Evolutionary conservation across 2,797 vertebrate species (phyloP).

Genomic region (Channallabes apus): DNA sequence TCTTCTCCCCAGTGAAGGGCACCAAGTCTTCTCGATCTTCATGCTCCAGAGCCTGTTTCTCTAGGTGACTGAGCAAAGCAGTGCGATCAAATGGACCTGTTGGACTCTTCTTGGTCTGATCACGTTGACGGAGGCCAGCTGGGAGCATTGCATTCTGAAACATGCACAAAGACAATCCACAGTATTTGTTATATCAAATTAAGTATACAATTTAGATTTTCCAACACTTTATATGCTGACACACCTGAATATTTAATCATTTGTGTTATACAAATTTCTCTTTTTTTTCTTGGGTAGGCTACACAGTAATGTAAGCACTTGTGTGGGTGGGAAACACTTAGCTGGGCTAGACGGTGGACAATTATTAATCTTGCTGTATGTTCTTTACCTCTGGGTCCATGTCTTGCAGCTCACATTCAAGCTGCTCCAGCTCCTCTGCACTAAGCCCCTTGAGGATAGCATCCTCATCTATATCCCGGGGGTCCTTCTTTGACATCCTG

Average conservation of each 20-base stretch:
- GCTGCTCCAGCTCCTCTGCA: conserved; percentile 83
- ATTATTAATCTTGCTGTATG: conserved; percentile 9
- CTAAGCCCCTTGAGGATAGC: conserved; percentile 88
- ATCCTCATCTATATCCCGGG: conserved; percentile 95
- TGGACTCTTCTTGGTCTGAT: conserved; percentile 91
- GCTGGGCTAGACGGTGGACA: background rate
- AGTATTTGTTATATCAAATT: background rate
- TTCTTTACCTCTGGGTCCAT: conserved; percentile 92
- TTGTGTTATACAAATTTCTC: background rate
- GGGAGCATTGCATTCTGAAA: conserved; percentile 90
- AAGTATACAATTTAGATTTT: background rate
- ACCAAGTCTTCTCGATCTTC: conserved; percentile 87
- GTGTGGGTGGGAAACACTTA: background rate
- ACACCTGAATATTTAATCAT: background rate
- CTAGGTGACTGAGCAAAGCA: conserved; percentile 86
- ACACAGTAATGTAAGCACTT: conserved; percentile 4
- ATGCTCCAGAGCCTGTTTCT: conserved; percentile 85
- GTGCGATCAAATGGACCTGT: conserved; percentile 86
- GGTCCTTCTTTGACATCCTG: conserved; percentile 82
- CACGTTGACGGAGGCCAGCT: conserved; percentile 86
- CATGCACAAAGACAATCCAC: background rate
- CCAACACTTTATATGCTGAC: background rate
- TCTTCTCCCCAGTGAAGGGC: conserved; percentile 93
- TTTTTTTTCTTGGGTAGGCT: background rate
- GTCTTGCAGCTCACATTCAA: conserved; percentile 88